Percentiles rank a stretch among this genome's conserved stretches.
Evolutionary conservation across 2,113 vertebrate species (phyloP).

Genomic region (Zosterops hypoxanthus): DNA sequence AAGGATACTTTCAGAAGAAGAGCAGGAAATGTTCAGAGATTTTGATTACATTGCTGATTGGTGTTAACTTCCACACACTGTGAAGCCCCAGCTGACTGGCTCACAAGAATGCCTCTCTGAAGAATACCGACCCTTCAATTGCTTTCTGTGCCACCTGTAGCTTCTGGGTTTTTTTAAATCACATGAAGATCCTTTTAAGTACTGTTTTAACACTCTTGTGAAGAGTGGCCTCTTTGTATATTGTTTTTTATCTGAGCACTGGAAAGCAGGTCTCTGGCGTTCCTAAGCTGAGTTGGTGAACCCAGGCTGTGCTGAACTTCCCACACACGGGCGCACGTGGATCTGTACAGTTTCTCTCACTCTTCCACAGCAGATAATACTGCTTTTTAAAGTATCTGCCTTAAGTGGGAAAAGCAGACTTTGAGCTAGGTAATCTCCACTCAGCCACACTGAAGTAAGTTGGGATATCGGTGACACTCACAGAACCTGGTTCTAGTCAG

Average conservation of each 20-base stretch:
- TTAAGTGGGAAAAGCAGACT: conserved; percentile 58
- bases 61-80: conserved; percentile 89
- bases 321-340: background rate
- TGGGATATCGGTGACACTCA: conserved; percentile 39
- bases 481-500: conserved; percentile 45
- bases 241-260: conserved; percentile 86
- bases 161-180: conserved; percentile 70
- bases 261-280: conserved; percentile 79
- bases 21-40: conserved; percentile 95
- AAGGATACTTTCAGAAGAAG: conserved; percentile 86
- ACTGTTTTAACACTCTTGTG: conserved; percentile 67
- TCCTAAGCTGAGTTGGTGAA: conserved; percentile 58
- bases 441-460: conserved; percentile 32
- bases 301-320: conserved; percentile 43
- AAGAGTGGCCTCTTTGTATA: conserved; percentile 73
- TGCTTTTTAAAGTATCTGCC: conserved; percentile 35
- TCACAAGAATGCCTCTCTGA: conserved; percentile 65
- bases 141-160: conserved; percentile 84
- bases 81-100: conserved; percentile 83
- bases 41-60: conserved; percentile 98
- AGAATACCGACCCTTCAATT: conserved; percentile 62
- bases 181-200: conserved; percentile 76
- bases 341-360: conserved; percentile 62
- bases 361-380: conserved; percentile 45
- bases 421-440: conserved; percentile 17